phyloP scores from a whole-genome alignment of 2,797 vertebrate genomes.

The Cuniculus paca region DNA sequence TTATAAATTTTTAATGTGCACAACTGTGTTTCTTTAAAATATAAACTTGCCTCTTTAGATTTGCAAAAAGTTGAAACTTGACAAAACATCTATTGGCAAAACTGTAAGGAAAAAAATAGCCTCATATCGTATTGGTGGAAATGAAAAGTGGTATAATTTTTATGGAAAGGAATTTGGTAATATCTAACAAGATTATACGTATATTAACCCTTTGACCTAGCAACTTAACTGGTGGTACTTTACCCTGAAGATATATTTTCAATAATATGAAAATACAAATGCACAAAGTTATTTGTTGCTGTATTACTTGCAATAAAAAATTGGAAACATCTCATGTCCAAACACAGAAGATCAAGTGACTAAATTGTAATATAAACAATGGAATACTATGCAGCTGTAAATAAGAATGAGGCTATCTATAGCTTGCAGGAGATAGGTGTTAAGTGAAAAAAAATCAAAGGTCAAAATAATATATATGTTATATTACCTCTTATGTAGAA shows the following conservation, averaged over 20 bases:
- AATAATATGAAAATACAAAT: slow-evolving; percentile 38
- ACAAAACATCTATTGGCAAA: neutral
- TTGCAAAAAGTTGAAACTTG: neutral
- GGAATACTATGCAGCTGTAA: neutral
- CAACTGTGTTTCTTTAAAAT: slow-evolving; percentile 13
- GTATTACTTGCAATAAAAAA: neutral
- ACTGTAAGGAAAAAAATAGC: neutral
- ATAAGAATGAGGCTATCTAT: neutral
- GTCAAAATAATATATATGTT: neutral
- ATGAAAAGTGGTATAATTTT: neutral
- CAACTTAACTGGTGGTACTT: neutral
- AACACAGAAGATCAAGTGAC: neutral
- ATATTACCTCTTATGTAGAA: neutral
- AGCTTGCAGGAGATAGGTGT: neutral
- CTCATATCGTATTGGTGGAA: neutral
- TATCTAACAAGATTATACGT: neutral
- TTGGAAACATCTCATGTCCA: neutral
- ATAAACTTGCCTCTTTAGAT: slow-evolving; percentile 2
- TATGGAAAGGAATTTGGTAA: neutral
- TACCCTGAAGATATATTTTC: neutral
- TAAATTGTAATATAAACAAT: neutral
- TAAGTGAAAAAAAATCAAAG: neutral
- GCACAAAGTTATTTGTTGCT: neutral
- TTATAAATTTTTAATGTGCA: slow-evolving; percentile 49
- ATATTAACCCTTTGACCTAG: slow-evolving; percentile 31